Percentiles rank a stretch among this genome's conserved stretches.
These are phyloP conservation scores for Crotalus viridis DNA, from an alignment of 2,113 vertebrate genomes.

Conservation along the genomic window DNA sequence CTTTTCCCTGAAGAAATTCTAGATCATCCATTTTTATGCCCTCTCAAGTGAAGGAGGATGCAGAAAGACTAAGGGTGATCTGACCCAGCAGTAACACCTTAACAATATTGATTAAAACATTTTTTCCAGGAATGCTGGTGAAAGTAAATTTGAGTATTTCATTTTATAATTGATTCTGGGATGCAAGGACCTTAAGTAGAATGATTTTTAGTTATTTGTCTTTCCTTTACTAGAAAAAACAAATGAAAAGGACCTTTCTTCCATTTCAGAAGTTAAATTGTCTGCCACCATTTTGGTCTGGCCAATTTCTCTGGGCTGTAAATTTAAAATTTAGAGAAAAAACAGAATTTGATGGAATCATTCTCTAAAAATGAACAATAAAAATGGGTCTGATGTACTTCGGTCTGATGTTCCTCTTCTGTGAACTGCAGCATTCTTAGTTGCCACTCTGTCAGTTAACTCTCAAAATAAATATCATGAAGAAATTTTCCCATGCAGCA, in stretches of 20 bases:
- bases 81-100: neutral
- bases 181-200: neutral
- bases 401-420: neutral
- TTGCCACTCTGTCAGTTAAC: neutral
- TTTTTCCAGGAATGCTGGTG: neutral
- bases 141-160: neutral
- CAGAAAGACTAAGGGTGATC: neutral
- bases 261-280: neutral
- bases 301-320: neutral
- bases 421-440: neutral
- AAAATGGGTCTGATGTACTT: neutral
- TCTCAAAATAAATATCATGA: neutral
- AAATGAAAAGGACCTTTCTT: neutral
- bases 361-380: neutral
- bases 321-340: neutral
- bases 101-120: neutral
- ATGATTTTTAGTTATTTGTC: neutral
- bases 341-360: neutral
- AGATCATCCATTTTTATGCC: neutral
- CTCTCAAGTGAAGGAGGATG: neutral
- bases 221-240: neutral
- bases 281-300: neutral
- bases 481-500: neutral
- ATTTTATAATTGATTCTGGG: neutral
- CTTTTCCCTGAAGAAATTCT: neutral